Percentiles rank a stretch among this genome's conserved stretches.
Evolutionary conservation across 2,113 vertebrate genomes (phyloP).

Genomic region (Propithecus coquereli): DNA sequence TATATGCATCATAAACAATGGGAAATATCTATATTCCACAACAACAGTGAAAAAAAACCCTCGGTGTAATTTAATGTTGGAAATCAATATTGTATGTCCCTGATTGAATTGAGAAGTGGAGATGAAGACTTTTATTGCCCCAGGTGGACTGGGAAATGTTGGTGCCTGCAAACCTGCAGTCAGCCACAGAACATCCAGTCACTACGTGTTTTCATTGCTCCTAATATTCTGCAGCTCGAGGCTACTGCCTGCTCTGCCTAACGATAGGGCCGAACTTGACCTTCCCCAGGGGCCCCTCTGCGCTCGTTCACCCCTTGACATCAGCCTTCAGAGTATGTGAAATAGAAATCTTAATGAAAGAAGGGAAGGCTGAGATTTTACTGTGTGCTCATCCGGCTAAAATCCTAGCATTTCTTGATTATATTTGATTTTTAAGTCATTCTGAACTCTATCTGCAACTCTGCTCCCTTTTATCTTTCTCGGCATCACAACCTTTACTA

Average conservation of each 20-base stretch:
- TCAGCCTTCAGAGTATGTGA: constrained; percentile 25
- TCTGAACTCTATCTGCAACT: constrained; percentile 24
- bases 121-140: constrained; percentile 58
- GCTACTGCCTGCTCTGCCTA: constrained; percentile 53
- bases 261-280: constrained; percentile 48
- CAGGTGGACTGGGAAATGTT: constrained; percentile 36
- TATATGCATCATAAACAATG: neutral
- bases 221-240: constrained; percentile 49
- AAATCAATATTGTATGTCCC: constrained; percentile 48
- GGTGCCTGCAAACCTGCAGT: neutral
- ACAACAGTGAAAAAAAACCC: neutral
- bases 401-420: neutral
- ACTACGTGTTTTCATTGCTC: constrained; percentile 41
- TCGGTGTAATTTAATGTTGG: constrained; percentile 49
- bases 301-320: constrained; percentile 26
- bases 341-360: constrained; percentile 49
- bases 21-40: constrained; percentile 35
- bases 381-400: neutral
- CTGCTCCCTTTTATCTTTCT: constrained; percentile 37
- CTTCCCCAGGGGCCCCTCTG: neutral
- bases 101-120: constrained; percentile 37
- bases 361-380: neutral
- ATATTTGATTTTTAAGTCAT: constrained; percentile 54
- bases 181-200: constrained; percentile 27
- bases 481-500: neutral